These are phyloP conservation scores for Enteromius argenteus DNA, from an alignment of 2,797 vertebrate species.

Conservation along the genomic window DNA sequence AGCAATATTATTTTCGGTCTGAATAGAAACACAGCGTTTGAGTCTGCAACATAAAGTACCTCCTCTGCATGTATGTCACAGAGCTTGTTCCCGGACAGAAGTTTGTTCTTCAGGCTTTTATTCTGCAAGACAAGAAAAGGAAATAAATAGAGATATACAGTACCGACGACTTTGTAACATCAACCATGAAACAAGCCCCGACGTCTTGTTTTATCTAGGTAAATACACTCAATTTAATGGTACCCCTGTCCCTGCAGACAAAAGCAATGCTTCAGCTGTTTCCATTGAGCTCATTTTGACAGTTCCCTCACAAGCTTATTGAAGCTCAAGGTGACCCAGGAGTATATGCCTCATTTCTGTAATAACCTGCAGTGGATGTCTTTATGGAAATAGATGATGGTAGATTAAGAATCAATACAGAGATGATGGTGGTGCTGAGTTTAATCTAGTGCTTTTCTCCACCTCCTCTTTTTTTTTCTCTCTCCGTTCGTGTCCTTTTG, in stretches of 20 bases:
- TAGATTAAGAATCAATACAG: constrained; percentile 51
- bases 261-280: constrained; percentile 32
- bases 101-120: constrained; percentile 98
- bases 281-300: constrained; percentile 41
- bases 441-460: constrained; percentile 38
- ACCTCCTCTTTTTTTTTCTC: constrained; percentile 15
- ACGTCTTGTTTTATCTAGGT: constrained; percentile 38
- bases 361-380: constrained; percentile 50
- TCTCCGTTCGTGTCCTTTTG: constrained; percentile 14
- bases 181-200: constrained; percentile 29
- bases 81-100: constrained; percentile 93
- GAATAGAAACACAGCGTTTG: background rate
- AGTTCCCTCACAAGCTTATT: constrained; percentile 46
- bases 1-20: background rate
- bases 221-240: constrained; percentile 41
- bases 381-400: constrained; percentile 51
- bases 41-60: constrained; percentile 72
- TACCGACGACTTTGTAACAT: constrained; percentile 6
- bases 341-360: constrained; percentile 48
- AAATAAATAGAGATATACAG: constrained; percentile 29
- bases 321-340: constrained; percentile 55
- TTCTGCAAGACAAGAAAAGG: constrained; percentile 81
- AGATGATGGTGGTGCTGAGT: constrained; percentile 42
- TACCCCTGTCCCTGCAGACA: constrained; percentile 21
- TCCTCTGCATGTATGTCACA: constrained; percentile 96